Base-by-base conservation (phyloP, 2,888 invertebrate genomes). In the Hartigia nigra region DNA sequence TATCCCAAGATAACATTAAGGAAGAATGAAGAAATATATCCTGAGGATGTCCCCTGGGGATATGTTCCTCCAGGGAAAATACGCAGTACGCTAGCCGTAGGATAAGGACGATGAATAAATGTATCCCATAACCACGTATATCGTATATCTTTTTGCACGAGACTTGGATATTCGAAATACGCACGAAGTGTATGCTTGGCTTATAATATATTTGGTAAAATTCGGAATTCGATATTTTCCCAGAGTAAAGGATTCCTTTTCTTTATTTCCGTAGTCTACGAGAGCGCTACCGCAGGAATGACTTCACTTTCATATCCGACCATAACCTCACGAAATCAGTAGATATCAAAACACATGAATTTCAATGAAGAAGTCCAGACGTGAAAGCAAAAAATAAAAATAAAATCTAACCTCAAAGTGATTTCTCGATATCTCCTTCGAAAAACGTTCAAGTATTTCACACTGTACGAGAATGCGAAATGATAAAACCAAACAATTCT, bases 91-190 rank as follows among this genome's bases (percentile, higher is more conserved):
- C 39, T 23, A 23, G 39, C 1, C 9, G 9, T 1, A 14, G 31
- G 72, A 32, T 31, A 32, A 9, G 31, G 31, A 72, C 72, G 72
- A 72, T 72, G 72, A 72, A 72, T 72, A 31, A 72, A 72, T 72
- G 72, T 72, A 72, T 72, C 31, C 14, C 72, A 32, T 34, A 72
- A 55, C 23, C 23, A 55, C 39, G 39, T 55, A 55, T 23, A 55
- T 5, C 5, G 0, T 23, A 23, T 23, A 55, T 55, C 39, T 23
- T 39, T 39, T 39, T 39, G 14, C 5, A 23, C 14, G 39, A 39
- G 39, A 23, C 23, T 55, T 23, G 39, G 23, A 23, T 55, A 55
- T 55, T 55, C 23, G 14, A 55, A 55, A 55, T 55, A 55, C 23
- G 23, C 23, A 23, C 23, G 39, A 1, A 55, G 1, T 2, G 23